Base-by-base conservation (phyloP, 2,113 vertebrate genomes). In the Neofelis nebulosa region DNA sequence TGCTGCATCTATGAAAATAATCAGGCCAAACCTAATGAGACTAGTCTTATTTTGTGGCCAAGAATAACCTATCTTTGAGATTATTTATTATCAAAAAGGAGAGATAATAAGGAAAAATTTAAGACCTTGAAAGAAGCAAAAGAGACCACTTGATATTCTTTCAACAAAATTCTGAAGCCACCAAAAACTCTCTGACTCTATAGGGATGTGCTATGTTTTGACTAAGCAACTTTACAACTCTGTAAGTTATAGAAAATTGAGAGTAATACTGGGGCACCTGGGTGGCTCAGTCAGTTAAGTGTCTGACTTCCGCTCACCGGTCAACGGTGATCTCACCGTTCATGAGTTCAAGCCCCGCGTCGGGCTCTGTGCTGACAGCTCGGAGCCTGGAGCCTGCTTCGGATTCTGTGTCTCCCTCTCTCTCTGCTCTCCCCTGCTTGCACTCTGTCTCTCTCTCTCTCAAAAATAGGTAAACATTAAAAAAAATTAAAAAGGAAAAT, bases 121-220 rank as follows among this genome's bases (percentile, higher is more conserved):
- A 78, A 78, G 48, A 78, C 83, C 50, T 76, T 29, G 81, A 92
- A 96, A 83, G 45, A 95, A 94, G 25, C 71, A 80, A 86, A 86
- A 52, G 52, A 90, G 29, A 79, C n/a, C 19, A 13, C 38, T 74
- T 3, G 41, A 48, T 83, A 65, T 31, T 87, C 38, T 87, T 78
- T 93, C 15, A 66, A 13, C 25, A 74, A 71, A 94, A 57, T 13
- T 11, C 33, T 68, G 3, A 23, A 27, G 18, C 21, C 45, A 61
- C n/a, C 23, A 50, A 55, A 91, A 68, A 61, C 25, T 33, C 12
- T 52, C 33, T 55, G n/a, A 73, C 57, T 96, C 36, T 66, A 14
- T 7, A 27, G 45, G 18, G 29, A 71, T 31, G 9, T 74, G 12
- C 12, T 50, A 23, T 36, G 9, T 66, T 65, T 52, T 57, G 55